A percentile compares a stretch with the other conserved stretches of the same genome.
Conservation (phyloP, 2,113 vertebrate genomes). For the Cyprinodon brontotheroides region DNA sequence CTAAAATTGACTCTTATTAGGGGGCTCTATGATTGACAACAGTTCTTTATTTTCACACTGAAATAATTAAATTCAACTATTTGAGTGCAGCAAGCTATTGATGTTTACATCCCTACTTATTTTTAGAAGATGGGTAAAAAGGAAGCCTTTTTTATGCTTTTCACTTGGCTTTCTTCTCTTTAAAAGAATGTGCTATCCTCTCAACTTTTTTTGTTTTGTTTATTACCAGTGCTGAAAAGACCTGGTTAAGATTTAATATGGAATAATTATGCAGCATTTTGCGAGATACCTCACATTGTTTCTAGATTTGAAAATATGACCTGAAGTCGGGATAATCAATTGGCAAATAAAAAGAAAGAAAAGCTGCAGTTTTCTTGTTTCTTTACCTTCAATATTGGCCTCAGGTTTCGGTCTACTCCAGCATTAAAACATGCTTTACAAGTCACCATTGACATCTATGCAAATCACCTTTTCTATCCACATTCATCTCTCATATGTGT, state of each 20-base stretch:
- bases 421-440: background rate
- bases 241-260: too few relatives aligned
- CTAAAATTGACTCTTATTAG: background rate
- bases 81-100: background rate
- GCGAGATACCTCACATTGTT: too few relatives aligned
- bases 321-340: too few relatives aligned
- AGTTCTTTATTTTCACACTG: too few relatives aligned
- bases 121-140: background rate
- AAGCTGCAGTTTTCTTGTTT: background rate
- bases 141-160: background rate
- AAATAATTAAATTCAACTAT: too few relatives aligned
- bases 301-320: too few relatives aligned
- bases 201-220: too few relatives aligned
- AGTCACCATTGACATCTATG: constrained; percentile 3
- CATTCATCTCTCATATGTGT: constrained; percentile 3
- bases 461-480: constrained; percentile 14
- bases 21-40: background rate
- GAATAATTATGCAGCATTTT: too few relatives aligned
- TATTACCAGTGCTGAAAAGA: too few relatives aligned
- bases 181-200: background rate
- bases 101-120: background rate
- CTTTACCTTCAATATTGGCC: background rate
- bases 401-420: background rate
- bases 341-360: background rate
- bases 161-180: background rate